A percentile compares a stretch with the other conserved stretches of the same genome.
phyloP scores from a whole-genome alignment of 2,113 vertebrate genomes.

The Oreochromis spilurus region DNA sequence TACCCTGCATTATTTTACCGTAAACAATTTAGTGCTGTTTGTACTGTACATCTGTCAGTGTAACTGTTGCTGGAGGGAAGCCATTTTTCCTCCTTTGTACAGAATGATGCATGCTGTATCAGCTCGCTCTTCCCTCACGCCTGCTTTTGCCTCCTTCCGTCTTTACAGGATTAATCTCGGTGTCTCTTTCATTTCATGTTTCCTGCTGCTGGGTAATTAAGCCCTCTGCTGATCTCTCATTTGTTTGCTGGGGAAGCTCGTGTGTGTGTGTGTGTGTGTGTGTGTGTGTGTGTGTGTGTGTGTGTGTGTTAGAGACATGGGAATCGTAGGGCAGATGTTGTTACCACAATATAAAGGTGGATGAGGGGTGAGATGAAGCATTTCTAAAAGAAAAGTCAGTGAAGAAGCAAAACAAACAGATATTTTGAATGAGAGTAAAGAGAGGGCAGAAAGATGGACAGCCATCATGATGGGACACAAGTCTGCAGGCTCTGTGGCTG shows the following conservation, averaged over 20 bases:
- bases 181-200: conserved; percentile 19
- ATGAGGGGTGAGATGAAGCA: not conserved
- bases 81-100: not conserved
- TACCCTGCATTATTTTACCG: not conserved
- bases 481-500: too few relatives aligned
- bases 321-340: not conserved
- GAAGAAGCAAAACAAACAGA: not conserved
- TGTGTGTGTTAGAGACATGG: not conserved
- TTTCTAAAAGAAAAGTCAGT: not conserved
- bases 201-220: conserved; percentile 19
- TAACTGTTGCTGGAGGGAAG: not conserved
- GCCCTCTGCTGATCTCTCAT: not conserved
- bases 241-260: not conserved
- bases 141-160: not conserved
- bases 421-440: too few relatives aligned
- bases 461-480: too few relatives aligned
- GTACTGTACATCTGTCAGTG: conserved; percentile 7
- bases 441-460: too few relatives aligned
- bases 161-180: conserved; percentile 4
- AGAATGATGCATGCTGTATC: conserved; percentile 3
- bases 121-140: not conserved
- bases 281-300: not conserved
- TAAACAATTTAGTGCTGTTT: not conserved
- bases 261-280: not conserved
- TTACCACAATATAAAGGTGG: not conserved